Evolutionary conservation across 2,113 vertebrate genomes (phyloP), one percentile per base, ranked within the genome.

Genomic region (Excalfactoria chinensis): DNA sequence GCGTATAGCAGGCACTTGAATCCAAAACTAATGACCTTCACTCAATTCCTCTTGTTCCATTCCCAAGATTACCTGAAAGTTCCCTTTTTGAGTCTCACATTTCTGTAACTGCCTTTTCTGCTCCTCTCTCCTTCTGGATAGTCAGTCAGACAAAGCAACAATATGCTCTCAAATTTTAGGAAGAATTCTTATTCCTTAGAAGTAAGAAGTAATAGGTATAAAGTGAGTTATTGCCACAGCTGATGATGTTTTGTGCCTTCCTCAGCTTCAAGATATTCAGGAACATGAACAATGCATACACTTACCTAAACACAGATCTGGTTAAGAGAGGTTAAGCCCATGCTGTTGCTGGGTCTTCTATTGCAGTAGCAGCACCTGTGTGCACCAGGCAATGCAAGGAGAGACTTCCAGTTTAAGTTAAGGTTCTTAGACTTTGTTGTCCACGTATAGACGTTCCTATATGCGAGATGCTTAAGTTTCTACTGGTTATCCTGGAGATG

Each of bases 401-500:
- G 26, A 64, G 25, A 6, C 5, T 70, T 46, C 3, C 23, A 13
- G 43, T 23, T n/a, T 13, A 32, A 11, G 20, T 46, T 20, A 41
- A 30, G 4, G 21, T 35, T 72, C n/a, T 78, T 44, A 53, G 20
- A 44, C 19, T 49, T 56, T 30, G 4, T 5, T n/a, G 13, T 58
- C 26, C 30, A 11, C 0, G 0, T 37, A 1, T 5, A 62, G 14
- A 28, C 48, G 6, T 58, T 8, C 14, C 2, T 32, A n/a, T 9
- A 26, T 32, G 37, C 21, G 16, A 66, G 13, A 18, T 8, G 13
- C 6, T 69, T 62, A 17, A 5, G 7, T 80, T 76, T 83, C n/a
- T 11, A 30, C 22, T 46, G 15, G 13, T 66, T 16, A 25, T 21
- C 48, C 7, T 8, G 28, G 12, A 49, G 10, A 1, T 58, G 53